phyloP scores from a whole-genome alignment of 2,797 vertebrate genomes.

The Poeciliopsis infans region DNA sequence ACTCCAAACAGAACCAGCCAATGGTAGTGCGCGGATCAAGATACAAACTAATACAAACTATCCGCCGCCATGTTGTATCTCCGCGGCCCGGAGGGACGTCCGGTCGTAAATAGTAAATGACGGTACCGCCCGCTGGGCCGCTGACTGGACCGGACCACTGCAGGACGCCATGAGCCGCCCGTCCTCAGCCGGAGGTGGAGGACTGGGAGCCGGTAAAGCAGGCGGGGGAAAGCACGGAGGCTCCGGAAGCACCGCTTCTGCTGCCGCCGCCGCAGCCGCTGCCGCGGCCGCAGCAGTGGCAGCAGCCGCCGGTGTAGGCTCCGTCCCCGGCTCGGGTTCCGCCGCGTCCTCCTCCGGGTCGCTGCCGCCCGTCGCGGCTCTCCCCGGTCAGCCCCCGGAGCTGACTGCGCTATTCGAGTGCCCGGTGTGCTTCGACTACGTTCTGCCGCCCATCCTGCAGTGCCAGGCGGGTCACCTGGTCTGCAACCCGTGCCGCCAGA shows the following conservation, averaged over 20 bases:
- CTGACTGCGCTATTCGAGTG: slow-evolving; percentile 83
- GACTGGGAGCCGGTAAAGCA: slow-evolving; percentile 75
- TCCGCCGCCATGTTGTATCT: slow-evolving; percentile 79
- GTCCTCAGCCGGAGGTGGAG: slow-evolving; percentile 79
- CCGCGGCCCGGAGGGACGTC: slow-evolving; percentile 57
- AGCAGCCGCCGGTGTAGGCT: slow-evolving; percentile 56
- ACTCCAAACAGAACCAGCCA: slow-evolving; percentile 47
- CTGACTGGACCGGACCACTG: slow-evolving; percentile 43
- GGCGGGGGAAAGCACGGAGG: slow-evolving; percentile 78
- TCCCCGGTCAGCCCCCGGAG: slow-evolving; percentile 74
- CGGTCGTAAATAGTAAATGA: slow-evolving; percentile 61
- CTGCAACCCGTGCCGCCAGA: slow-evolving; percentile 82
- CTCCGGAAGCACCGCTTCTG: slow-evolving; percentile 55
- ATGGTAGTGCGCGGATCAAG: slow-evolving; percentile 46
- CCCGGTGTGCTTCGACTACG: slow-evolving; percentile 84
- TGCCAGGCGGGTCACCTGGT: slow-evolving; percentile 83
- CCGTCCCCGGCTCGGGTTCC: slow-evolving; percentile 63
- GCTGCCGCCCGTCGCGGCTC: slow-evolving; percentile 43
- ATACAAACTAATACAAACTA: slow-evolving; percentile 71
- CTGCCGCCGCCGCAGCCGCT: slow-evolving; percentile 34
- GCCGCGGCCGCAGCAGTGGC: slow-evolving; percentile 39
- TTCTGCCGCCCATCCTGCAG: slow-evolving; percentile 83
- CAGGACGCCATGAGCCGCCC: slow-evolving; percentile 79
- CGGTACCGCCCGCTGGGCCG: slow-evolving; percentile 41
- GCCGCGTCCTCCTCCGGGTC: slow-evolving; percentile 59